Evolutionary conservation across 2,113 vertebrate genomes (phyloP).

Genomic region (Pitta sordida): DNA sequence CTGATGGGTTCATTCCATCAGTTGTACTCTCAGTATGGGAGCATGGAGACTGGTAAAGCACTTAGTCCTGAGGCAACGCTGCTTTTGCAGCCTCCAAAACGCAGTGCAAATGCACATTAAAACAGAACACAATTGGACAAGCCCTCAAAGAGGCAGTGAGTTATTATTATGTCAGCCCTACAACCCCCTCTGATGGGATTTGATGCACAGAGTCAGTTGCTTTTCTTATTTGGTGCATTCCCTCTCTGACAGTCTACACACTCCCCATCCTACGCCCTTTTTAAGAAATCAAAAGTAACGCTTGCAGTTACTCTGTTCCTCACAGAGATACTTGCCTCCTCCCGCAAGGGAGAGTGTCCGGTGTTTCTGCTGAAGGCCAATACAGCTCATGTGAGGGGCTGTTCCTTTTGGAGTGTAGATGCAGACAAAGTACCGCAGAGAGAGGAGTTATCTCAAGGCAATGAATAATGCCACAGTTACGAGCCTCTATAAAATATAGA

Average conservation of each 20-base stretch:
- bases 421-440: background rate
- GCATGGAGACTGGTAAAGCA: background rate
- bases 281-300: background rate
- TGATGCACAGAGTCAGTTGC: background rate
- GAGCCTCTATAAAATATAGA: background rate
- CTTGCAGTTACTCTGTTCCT: background rate
- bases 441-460: background rate
- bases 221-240: background rate
- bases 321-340: background rate
- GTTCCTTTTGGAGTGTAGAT: background rate
- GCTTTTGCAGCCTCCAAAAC: background rate
- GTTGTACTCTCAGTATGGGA: background rate
- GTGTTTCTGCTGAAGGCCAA: background rate
- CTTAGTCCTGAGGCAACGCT: rapidly evolving
- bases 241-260: background rate
- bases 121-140: background rate
- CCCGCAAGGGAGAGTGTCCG: background rate
- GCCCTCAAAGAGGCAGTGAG: background rate
- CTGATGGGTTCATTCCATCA: background rate
- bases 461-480: background rate
- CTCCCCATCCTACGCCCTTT: background rate
- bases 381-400: background rate
- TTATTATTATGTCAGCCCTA: background rate
- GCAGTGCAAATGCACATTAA: rapidly evolving
- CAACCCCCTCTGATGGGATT: rapidly evolving